Base-by-base conservation (phyloP, 37 sponge, comb jelly and placozoan genomes). In the Hexactinellida sp. region DNA sequence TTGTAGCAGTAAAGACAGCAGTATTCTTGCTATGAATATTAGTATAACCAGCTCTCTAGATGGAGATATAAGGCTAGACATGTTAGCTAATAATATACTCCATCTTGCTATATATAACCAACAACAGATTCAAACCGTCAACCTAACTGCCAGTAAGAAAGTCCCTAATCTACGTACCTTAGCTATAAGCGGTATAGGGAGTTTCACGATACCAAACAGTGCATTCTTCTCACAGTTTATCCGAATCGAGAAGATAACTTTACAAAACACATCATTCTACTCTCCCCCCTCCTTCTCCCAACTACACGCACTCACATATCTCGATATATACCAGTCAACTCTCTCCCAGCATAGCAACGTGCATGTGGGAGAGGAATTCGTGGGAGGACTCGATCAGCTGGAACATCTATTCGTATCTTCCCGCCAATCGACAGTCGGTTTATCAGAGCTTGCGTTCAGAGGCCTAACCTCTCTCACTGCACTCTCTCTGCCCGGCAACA, bases 201-300 rank as follows among this genome's bases (percentile, higher is more conserved):
- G 16, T 32, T 63, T 21, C 13, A 7, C 21, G 5, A 63, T 63
- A 23, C 1, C 5, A 7, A 63, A n/a, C 13, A n/a, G 13, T 63
- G 5, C 76, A 63, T 63, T 63, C 76, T 63, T 63, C 34, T 63
- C 76, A n/a, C 76, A 63, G 3, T 63, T 63, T n/a, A 7, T 23
- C 5, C 76, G 76, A 10, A 63, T 63, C 30, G 76, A 63, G 76
- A 63, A 63, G 30, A 10, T 63, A n/a, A 63, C 32, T 63, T 32
- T 63, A 23, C 34, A 23, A 3, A n/a, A 63, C 13, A 28, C 34
- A 10, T 32, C 34, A 10, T n/a, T 63, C 76, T 23, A 10, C 25
- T 63, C 76, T n/a, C 76, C 13, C 76, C 76, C 76, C 5, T 63
- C 76, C 76, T 63, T 63, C 76, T 32, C 76, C 13, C 76, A 63